Conservation (phyloP, 2,113 vertebrate genomes). For the Rhinoderma darwinii region DNA sequence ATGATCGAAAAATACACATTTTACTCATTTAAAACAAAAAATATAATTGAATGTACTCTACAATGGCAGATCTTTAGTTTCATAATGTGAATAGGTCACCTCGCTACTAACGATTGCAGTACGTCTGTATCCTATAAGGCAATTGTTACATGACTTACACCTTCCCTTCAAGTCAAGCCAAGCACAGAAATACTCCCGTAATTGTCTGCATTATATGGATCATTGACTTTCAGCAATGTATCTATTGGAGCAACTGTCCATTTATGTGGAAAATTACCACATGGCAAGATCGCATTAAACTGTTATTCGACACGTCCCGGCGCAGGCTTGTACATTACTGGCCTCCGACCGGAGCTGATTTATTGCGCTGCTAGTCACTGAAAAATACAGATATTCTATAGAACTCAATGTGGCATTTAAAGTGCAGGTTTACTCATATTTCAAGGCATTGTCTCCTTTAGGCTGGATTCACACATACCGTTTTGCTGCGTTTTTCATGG, state of each 20-base stretch:
- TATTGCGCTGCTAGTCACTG: background rate
- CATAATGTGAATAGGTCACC: background rate
- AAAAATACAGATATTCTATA: background rate
- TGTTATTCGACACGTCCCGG: constrained; percentile 62
- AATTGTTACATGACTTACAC: constrained; percentile 59
- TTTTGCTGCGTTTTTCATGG: no score
- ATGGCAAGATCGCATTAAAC: constrained; percentile 65
- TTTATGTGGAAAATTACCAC: constrained; percentile 76
- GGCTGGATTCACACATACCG: no score
- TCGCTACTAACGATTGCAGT: background rate
- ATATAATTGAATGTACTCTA: background rate
- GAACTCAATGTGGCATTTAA: no score
- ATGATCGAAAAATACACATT: no score
- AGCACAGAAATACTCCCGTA: constrained; percentile 64
- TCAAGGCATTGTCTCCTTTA: no score
- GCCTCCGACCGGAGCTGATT: constrained; percentile 53
- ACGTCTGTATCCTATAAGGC: constrained; percentile 15
- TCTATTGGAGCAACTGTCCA: constrained; percentile 70
- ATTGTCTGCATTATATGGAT: constrained; percentile 71
- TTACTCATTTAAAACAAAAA: background rate
- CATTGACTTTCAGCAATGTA: constrained; percentile 71
- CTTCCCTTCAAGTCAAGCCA: constrained; percentile 59
- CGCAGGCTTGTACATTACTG: constrained; percentile 9
- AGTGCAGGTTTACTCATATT: no score
- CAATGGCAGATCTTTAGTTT: background rate